Evolutionary conservation across 2,888 invertebrate genomes (phyloP).

Genomic region (Iphiclides podalirius): DNA sequence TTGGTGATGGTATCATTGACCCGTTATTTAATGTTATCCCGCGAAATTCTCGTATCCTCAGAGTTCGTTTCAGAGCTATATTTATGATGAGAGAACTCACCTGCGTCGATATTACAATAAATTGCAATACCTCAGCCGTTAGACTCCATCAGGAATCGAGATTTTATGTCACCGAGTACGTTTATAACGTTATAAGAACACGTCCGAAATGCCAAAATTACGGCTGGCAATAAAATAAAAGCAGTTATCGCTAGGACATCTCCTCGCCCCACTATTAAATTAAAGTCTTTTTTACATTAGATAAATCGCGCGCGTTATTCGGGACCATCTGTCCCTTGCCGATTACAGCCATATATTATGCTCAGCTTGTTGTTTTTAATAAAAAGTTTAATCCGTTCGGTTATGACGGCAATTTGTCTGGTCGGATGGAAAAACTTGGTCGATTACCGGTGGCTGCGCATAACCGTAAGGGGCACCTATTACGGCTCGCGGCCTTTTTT

Average conservation of each 20-base stretch:
- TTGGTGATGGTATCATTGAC: slow-evolving; percentile 61
- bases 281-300: slow-evolving; percentile 78
- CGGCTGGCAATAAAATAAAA: slow-evolving; percentile 68
- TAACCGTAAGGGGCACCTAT: slow-evolving; percentile 44
- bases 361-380: slow-evolving; percentile 80
- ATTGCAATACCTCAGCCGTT: slow-evolving; percentile 54
- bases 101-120: slow-evolving; percentile 60
- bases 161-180: slow-evolving; percentile 66
- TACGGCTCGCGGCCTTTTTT: slow-evolving; percentile 47
- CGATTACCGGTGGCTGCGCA: slow-evolving; percentile 62
- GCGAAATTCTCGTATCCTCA: slow-evolving; percentile 42
- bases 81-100: slow-evolving; percentile 43
- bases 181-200: slow-evolving; percentile 71
- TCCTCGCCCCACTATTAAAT: slow-evolving; percentile 70
- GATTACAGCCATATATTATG: slow-evolving; percentile 78
- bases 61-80: slow-evolving; percentile 36
- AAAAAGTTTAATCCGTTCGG: slow-evolving; percentile 79
- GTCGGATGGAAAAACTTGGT: slow-evolving; percentile 75
- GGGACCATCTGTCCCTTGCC: slow-evolving; percentile 77
- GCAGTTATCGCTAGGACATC: slow-evolving; percentile 69
- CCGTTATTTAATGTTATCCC: slow-evolving; percentile 43
- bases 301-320: slow-evolving; percentile 76
- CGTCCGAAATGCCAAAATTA: slow-evolving; percentile 63
- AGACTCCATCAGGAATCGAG: slow-evolving; percentile 62
- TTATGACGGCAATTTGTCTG: slow-evolving; percentile 79